Evolutionary conservation across 2,113 vertebrate genomes (phyloP).

Genomic region (Proterorhinus semilunaris): DNA sequence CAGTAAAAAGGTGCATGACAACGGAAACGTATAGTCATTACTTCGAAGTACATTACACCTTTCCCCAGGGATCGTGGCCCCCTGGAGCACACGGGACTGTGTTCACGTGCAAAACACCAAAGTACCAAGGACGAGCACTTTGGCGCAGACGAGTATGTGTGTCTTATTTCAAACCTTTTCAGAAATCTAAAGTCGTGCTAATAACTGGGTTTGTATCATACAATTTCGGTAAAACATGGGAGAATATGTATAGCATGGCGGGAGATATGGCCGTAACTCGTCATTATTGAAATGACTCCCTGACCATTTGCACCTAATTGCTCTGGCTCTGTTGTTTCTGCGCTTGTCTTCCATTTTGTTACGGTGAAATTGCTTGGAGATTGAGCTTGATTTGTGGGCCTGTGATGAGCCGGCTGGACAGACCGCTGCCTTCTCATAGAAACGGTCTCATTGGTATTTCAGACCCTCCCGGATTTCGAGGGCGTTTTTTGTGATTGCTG

Average conservation of each 20-base stretch:
- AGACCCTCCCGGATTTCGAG: too few relatives aligned
- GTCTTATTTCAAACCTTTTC: not conserved
- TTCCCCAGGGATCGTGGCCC: too few relatives aligned
- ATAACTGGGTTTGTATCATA: not conserved
- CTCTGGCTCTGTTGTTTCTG: constrained; percentile 57
- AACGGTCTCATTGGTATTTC: too few relatives aligned
- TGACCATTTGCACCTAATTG: constrained; percentile 51
- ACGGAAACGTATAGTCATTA: too few relatives aligned
- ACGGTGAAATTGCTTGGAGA: constrained; percentile 53
- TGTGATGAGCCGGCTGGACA: constrained; percentile 17
- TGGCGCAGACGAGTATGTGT: too few relatives aligned
- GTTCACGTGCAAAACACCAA: too few relatives aligned
- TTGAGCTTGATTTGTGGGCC: constrained; percentile 53
- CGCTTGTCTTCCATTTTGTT: constrained; percentile 59
- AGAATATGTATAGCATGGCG: not conserved
- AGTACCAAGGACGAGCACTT: too few relatives aligned
- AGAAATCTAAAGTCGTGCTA: not conserved
- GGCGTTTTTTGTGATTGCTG: too few relatives aligned
- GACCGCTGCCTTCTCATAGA: constrained; percentile 45
- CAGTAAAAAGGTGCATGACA: too few relatives aligned
- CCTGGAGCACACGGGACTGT: too few relatives aligned
- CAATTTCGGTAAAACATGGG: not conserved
- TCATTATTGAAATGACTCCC: constrained; percentile 49
- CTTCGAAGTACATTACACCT: too few relatives aligned
- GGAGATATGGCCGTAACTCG: constrained; percentile 22